Percentiles rank a stretch among this genome's conserved stretches.
Conservation (phyloP, 2,888 invertebrate genomes). For the Chrysodeixis includens region DNA sequence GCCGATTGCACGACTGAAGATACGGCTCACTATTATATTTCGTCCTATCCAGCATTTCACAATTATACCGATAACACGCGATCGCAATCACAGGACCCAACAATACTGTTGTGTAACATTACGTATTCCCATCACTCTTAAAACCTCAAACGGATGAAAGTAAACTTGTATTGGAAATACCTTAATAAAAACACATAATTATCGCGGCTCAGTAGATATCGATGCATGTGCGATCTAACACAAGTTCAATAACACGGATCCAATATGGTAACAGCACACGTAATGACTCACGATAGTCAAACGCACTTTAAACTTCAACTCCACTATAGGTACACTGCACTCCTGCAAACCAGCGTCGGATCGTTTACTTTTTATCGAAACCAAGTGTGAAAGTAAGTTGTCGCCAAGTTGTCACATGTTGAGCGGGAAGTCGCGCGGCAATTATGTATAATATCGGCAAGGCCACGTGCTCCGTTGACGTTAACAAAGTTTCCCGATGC, state of each 20-base stretch:
- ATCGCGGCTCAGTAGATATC: constrained; percentile 39
- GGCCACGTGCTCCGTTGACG: constrained; percentile 89
- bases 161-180: neutral
- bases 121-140: neutral
- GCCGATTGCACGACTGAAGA: constrained; percentile 76
- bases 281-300: constrained; percentile 44
- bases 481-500: constrained; percentile 89
- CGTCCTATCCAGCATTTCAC: constrained; percentile 55
- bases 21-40: constrained; percentile 70
- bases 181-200: neutral
- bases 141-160: neutral
- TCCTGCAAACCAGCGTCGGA: constrained; percentile 15
- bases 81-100: constrained; percentile 15
- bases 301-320: constrained; percentile 37
- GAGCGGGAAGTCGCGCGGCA: constrained; percentile 73
- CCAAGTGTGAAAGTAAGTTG: constrained; percentile 44
- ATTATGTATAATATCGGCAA: constrained; percentile 83
- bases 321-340: constrained; percentile 16
- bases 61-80: constrained; percentile 38
- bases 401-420: constrained; percentile 66
- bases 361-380: constrained; percentile 40
- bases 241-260: constrained; percentile 56
- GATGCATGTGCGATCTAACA: constrained; percentile 39
- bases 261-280: constrained; percentile 32
- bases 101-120: neutral